These are phyloP conservation scores for Hipparchia semele DNA, from an alignment of 2,888 invertebrate species.

Conservation along the genomic window DNA sequence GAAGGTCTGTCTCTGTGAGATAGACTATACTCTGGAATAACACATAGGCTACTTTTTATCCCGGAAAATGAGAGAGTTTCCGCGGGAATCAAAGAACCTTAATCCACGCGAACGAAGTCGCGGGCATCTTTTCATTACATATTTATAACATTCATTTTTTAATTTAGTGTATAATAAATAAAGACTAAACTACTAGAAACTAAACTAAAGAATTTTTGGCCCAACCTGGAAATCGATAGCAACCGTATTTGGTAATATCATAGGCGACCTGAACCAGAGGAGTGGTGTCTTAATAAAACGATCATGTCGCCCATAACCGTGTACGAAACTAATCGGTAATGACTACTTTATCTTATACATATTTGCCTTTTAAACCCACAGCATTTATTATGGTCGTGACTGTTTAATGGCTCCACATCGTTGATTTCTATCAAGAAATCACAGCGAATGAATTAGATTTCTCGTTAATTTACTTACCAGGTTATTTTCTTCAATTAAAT, in stretches of 20 bases:
- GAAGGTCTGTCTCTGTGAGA: too few species aligned
- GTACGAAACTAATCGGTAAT: conserved; percentile 38
- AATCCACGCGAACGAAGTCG: too few species aligned
- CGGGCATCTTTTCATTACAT: too few species aligned
- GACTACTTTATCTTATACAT: conserved; percentile 25
- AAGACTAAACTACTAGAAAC: too few species aligned
- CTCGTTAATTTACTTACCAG: neutral
- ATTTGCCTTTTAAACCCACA: conserved; percentile 13
- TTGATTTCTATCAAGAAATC: conserved; percentile 17
- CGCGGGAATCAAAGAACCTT: too few species aligned
- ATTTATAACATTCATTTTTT: too few species aligned
- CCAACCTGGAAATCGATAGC: neutral
- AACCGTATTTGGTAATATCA: conserved; percentile 1
- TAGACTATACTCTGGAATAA: too few species aligned
- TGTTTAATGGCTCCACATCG: conserved; percentile 11
- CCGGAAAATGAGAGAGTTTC: too few species aligned
- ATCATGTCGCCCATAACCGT: conserved; percentile 16
- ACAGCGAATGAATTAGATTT: conserved; percentile 1
- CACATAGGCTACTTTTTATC: too few species aligned
- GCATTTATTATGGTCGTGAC: conserved; percentile 23
- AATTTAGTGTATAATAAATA: too few species aligned
- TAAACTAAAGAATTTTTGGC: too few species aligned
- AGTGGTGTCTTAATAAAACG: conserved; percentile 19
- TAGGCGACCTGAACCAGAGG: neutral
- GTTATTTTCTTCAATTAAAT: neutral